A percentile compares a stretch with the other conserved stretches of the same genome.
These are phyloP conservation scores for Thecophora atra DNA, from an alignment of 2,888 invertebrate genomes.

Conservation along the genomic window DNA sequence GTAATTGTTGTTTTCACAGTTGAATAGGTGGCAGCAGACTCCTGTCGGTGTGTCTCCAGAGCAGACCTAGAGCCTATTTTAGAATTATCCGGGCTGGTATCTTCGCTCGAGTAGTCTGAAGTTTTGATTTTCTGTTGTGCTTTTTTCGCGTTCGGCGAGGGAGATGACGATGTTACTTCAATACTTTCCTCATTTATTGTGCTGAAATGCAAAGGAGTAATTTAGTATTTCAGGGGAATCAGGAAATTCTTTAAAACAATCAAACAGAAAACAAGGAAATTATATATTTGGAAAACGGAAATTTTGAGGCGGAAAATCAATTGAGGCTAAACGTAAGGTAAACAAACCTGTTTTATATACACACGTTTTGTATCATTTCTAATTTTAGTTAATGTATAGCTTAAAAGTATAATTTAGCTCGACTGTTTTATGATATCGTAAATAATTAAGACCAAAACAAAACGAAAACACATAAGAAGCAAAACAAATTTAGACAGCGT, in stretches of 20 bases:
- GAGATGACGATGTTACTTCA: conserved; percentile 53
- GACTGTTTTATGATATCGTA: too few relatives aligned
- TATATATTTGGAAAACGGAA: too few relatives aligned
- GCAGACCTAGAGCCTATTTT: conserved; percentile 39
- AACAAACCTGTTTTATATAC: too few relatives aligned
- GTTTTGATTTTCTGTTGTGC: conserved; percentile 54
- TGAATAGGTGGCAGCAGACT: conserved; percentile 14
- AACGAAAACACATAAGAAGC: too few relatives aligned
- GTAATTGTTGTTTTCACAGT: conserved; percentile 54
- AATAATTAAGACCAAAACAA: too few relatives aligned
- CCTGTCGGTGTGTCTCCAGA: conserved; percentile 39
- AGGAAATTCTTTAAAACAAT: too few relatives aligned
- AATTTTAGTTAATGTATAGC: too few relatives aligned
- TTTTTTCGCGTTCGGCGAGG: conserved; percentile 41
- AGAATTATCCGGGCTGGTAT: conserved; percentile 58
- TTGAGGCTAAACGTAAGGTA: not conserved
- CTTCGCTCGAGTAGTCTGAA: conserved; percentile 72
- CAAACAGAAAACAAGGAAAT: too few relatives aligned
- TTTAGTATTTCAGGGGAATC: not conserved
- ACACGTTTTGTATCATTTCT: too few relatives aligned
- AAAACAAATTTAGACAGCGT: too few relatives aligned
- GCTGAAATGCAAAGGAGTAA: conserved; percentile 47
- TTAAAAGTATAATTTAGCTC: too few relatives aligned
- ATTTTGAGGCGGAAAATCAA: not conserved
- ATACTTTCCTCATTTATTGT: conserved; percentile 63